Evolutionary conservation across 2,113 vertebrate species (phyloP).

Genomic region (Mustela lutreola): DNA sequence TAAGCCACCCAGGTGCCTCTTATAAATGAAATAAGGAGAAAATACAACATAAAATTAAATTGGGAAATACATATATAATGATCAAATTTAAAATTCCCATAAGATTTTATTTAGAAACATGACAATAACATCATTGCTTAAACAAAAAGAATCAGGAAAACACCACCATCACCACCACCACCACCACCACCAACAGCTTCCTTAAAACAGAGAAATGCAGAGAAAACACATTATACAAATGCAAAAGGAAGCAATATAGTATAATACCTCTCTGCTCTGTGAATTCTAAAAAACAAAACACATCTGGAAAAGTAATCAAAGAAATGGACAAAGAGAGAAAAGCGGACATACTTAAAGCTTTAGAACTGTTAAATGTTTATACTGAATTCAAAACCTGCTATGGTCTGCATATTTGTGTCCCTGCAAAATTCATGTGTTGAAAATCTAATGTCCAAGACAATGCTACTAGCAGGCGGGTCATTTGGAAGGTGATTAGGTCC

Average conservation of each 20-base stretch:
- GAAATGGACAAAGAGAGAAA: constrained; percentile 81
- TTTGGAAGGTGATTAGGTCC: background rate
- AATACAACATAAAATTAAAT: constrained; percentile 25
- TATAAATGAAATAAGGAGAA: background rate
- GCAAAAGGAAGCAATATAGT: constrained; percentile 85
- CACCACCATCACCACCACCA: background rate
- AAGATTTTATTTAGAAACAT: background rate
- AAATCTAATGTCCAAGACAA: background rate
- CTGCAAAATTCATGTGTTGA: background rate
- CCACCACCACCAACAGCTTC: constrained; percentile 66
- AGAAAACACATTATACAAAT: constrained; percentile 81
- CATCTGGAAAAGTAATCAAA: constrained; percentile 90
- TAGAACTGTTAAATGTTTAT: constrained; percentile 74
- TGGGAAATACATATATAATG: background rate
- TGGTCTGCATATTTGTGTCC: background rate
- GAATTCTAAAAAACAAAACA: constrained; percentile 93
- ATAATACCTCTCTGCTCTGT: constrained; percentile 94
- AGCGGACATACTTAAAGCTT: constrained; percentile 77
- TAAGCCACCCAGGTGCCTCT: no score
- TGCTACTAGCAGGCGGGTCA: background rate
- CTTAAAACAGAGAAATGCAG: constrained; percentile 80
- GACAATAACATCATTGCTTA: constrained; percentile 26
- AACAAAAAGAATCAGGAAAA: constrained; percentile 65
- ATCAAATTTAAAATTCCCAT: constrained; percentile 19
- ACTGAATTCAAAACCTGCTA: constrained; percentile 10